Conservation (phyloP, 2,888 invertebrate species). For the Drosophila greeni region DNA sequence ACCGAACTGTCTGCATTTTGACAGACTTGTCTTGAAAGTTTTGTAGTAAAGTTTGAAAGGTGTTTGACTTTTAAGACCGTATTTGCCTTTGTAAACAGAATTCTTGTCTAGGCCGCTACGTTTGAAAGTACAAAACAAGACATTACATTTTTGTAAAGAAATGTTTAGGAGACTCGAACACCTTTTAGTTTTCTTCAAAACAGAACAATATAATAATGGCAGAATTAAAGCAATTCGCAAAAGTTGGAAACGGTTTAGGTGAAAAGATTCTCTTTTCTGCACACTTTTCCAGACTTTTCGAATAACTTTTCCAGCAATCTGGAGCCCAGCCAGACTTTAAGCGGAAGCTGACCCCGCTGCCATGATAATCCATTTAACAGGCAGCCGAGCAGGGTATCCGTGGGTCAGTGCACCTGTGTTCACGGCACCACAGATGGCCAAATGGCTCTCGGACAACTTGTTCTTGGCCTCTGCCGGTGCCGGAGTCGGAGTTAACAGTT, state of each 20-base stretch:
- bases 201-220: background rate
- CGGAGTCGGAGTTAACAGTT: conserved; percentile 50
- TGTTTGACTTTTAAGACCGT: background rate
- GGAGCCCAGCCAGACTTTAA: background rate
- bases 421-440: conserved; percentile 12
- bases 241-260: too few relatives aligned
- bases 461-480: conserved; percentile 37
- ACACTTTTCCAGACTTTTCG: background rate
- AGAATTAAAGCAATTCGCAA: background rate
- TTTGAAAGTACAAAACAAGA: background rate
- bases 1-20: conserved; percentile 1
- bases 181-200: background rate
- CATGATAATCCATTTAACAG: background rate
- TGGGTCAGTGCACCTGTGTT: conserved; percentile 26
- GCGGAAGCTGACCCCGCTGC: conserved; percentile 1
- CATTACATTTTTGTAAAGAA: background rate
- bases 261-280: background rate
- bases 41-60: background rate
- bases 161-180: background rate
- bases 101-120: too few relatives aligned
- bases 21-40: conserved; percentile 15
- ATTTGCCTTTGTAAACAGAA: background rate
- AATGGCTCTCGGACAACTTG: conserved; percentile 37
- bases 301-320: background rate
- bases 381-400: background rate